Conservation (phyloP, 2,797 vertebrate genomes). For the Danio tinwini region DNA sequence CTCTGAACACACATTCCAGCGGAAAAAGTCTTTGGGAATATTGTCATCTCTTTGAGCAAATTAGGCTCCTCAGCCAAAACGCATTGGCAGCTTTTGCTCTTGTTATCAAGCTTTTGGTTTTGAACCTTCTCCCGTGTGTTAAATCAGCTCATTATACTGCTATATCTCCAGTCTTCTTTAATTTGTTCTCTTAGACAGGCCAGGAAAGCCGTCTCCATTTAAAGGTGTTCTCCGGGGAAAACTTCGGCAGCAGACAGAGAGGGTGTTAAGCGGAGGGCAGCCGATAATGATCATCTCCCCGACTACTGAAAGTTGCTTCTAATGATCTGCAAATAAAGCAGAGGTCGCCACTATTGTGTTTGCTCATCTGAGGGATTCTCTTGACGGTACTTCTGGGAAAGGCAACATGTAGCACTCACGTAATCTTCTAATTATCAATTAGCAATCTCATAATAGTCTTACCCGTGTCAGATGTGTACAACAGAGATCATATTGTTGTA, state of each 20-base stretch:
- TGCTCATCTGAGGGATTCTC: conserved; percentile 4
- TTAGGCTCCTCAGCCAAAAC: conserved; percentile 41
- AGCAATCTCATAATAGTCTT: conserved; percentile 2
- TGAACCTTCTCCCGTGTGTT: conserved; percentile 38
- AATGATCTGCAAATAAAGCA: conserved; percentile 57
- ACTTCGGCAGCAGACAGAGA: conserved; percentile 43
- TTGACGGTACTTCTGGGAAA: conserved; percentile 23
- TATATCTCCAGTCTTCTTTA: conserved; percentile 45
- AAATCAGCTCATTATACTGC: conserved; percentile 54
- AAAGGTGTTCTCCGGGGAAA: conserved; percentile 52
- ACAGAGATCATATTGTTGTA: background rate
- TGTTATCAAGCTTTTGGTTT: conserved; percentile 42
- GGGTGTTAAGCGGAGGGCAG: conserved; percentile 55
- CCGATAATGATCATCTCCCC: conserved; percentile 54
- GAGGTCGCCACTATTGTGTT: conserved; percentile 17
- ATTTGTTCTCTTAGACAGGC: conserved; percentile 46
- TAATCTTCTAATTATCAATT: conserved; percentile 43
- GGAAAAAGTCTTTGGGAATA: conserved; percentile 5
- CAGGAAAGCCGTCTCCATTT: conserved; percentile 34
- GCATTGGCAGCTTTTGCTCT: conserved; percentile 27
- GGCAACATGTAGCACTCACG: background rate
- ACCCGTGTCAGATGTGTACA: conserved; percentile 6
- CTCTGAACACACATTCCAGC: background rate
- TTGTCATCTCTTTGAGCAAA: conserved; percentile 35
- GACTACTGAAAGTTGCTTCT: conserved; percentile 45